Evolutionary conservation across 2,113 vertebrate genomes (phyloP).

Genomic region (Grantiella picta): DNA sequence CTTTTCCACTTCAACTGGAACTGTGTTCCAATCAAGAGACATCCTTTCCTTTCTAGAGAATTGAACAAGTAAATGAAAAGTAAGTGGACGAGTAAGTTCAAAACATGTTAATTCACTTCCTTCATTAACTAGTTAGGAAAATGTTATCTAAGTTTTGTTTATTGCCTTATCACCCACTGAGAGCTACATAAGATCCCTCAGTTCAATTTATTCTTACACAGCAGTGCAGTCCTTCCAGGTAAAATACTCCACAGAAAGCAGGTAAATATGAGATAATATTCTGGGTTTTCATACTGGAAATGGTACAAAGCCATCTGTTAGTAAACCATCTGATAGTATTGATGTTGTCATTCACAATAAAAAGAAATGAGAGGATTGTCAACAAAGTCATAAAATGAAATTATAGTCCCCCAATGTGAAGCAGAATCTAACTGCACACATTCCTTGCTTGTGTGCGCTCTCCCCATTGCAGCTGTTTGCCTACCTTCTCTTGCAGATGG

Average conservation of each 20-base stretch:
- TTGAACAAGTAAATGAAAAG: not conserved
- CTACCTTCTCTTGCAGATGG: not conserved
- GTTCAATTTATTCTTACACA: not conserved
- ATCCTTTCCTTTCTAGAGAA: not conserved
- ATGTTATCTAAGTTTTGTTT: not conserved
- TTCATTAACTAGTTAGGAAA: not conserved
- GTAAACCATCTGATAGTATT: not conserved
- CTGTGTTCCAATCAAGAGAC: not conserved
- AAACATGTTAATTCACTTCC: not conserved
- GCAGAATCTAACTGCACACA: not conserved
- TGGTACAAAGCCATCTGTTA: not conserved
- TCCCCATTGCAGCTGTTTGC: not conserved
- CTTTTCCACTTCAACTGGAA: not conserved
- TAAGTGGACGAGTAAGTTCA: not conserved
- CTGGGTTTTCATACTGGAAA: not conserved
- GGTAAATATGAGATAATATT: not conserved
- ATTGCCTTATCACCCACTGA: not conserved
- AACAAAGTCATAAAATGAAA: slow-evolving; percentile 11
- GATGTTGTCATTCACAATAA: slow-evolving; percentile 9
- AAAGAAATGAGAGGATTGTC: not conserved
- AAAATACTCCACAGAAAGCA: not conserved
- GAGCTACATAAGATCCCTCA: not conserved
- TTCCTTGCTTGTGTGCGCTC: not conserved
- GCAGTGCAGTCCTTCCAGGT: not conserved
- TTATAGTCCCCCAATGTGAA: not conserved